These are phyloP conservation scores for Chromoteleia sp. DNA, from an alignment of 2,888 invertebrate genomes.

Conservation along the genomic window DNA sequence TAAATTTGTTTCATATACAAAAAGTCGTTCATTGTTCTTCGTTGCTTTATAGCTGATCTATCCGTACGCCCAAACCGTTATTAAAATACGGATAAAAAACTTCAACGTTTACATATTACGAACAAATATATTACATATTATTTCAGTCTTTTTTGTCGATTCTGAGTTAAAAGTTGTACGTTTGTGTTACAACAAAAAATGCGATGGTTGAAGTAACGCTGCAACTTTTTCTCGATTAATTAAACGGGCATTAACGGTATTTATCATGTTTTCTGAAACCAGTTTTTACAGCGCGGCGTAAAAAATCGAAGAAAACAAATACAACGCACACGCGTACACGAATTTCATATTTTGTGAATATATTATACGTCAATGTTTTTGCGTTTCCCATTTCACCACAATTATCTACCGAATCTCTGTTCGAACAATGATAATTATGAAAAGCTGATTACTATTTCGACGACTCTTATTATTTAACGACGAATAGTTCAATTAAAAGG, in stretches of 20 bases:
- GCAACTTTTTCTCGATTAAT: slow-evolving; percentile 32
- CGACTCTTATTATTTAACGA: no score
- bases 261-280: slow-evolving; percentile 42
- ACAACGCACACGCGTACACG: no score
- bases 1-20: slow-evolving; percentile 1
- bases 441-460: no score
- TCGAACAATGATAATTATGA: no score
- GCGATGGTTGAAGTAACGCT: slow-evolving; percentile 7
- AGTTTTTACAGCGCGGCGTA: slow-evolving; percentile 9
- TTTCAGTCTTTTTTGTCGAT: slow-evolving; percentile 3
- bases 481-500: no score
- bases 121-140: slow-evolving; percentile 10
- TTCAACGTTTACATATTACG: slow-evolving; percentile 19
- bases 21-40: slow-evolving; percentile 11
- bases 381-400: no score
- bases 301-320: slow-evolving; percentile 16
- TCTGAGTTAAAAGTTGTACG: slow-evolving; percentile 6
- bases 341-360: no score
- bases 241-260: slow-evolving; percentile 39
- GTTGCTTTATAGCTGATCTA: slow-evolving; percentile 2
- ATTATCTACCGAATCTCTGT: no score
- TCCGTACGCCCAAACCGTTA: slow-evolving; percentile 11
- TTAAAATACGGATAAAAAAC: slow-evolving; percentile 5
- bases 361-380: no score
- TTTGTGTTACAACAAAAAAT: slow-evolving; percentile 16